These are phyloP conservation scores for Athene noctua DNA, from an alignment of 2,113 vertebrate species.

Conservation along the genomic window DNA sequence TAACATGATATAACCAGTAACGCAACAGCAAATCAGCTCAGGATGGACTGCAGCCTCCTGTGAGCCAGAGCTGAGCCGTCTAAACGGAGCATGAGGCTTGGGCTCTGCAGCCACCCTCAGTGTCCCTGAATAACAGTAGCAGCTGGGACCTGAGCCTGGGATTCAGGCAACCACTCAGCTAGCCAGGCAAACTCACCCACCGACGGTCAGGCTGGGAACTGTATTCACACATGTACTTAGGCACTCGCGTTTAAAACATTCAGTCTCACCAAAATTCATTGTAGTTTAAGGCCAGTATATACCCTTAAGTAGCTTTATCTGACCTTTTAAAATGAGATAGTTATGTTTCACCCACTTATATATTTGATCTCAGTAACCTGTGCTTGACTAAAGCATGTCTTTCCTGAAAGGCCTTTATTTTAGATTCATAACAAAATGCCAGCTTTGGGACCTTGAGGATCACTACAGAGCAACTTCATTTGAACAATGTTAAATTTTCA, in stretches of 20 bases:
- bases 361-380: not conserved
- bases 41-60: not conserved
- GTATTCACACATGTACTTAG: not conserved
- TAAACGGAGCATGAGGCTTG: fast-evolving
- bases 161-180: not conserved
- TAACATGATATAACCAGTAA: not conserved
- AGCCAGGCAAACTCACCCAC: not conserved
- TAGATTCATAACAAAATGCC: not conserved
- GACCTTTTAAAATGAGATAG: not conserved
- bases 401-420: not conserved
- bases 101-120: not conserved
- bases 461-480: not conserved
- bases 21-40: not conserved
- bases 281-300: not conserved
- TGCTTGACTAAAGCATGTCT: not conserved
- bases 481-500: not conserved
- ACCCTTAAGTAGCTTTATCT: not conserved
- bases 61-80: not conserved
- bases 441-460: not conserved
- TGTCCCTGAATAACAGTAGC: fast-evolving
- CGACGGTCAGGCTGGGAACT: not conserved
- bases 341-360: not conserved
- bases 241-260: not conserved
- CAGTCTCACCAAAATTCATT: not conserved
- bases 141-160: not conserved